These are phyloP conservation scores for Marcusenius ussheri DNA, from an alignment of 2,113 vertebrate species.

Conservation along the genomic window DNA sequence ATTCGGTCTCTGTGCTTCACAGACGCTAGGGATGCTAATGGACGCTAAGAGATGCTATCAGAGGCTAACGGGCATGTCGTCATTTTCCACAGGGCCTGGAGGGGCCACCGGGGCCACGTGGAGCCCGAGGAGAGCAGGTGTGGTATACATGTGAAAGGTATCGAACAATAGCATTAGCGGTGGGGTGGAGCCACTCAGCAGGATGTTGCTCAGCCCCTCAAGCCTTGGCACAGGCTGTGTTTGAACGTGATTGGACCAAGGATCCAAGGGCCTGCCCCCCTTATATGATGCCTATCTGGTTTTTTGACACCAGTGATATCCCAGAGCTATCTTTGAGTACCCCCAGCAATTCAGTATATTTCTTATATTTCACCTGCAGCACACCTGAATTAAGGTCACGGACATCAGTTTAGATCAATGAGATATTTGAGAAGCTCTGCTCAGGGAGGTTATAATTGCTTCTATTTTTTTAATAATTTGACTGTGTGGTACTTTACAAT, in stretches of 20 bases:
- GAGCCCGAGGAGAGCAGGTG: slow-evolving; percentile 69
- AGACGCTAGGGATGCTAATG: neutral
- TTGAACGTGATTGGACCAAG: slow-evolving; percentile 6
- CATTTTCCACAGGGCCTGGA: slow-evolving; percentile 46
- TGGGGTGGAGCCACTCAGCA: slow-evolving; percentile 3
- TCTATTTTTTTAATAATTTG: neutral
- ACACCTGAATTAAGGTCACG: neutral
- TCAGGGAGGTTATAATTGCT: neutral
- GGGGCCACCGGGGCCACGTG: slow-evolving; percentile 57
- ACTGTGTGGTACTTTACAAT: neutral
- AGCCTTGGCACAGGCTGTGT: neutral
- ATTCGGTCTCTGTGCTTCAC: neutral
- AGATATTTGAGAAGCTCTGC: neutral
- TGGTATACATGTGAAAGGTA: neutral
- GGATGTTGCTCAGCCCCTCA: slow-evolving; percentile 41
- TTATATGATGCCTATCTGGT: neutral
- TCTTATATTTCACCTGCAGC: neutral
- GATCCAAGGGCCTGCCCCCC: neutral
- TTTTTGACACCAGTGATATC: neutral
- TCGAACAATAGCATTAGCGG: neutral
- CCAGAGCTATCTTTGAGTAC: neutral
- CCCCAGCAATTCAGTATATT: neutral
- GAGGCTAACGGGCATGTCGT: neutral
- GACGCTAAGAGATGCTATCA: neutral
- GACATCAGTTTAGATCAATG: neutral